Conservation (phyloP, 2,113 vertebrate genomes). For the Chaenocephalus aceratus region DNA sequence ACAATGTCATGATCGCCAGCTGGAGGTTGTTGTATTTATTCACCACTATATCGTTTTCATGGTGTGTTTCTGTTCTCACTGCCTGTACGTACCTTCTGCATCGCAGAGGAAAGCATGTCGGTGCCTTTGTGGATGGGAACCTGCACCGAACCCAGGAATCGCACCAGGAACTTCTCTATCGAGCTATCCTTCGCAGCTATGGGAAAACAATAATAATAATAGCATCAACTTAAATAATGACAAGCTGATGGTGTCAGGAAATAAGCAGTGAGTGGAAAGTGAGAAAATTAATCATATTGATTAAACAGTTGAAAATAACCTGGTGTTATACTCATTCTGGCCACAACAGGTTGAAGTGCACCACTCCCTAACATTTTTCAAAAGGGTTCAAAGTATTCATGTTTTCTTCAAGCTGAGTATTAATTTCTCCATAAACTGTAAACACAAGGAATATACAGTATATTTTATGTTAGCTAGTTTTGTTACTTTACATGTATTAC, state of each 20-base stretch:
- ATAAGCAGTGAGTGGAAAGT: no score
- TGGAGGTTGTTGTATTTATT: neutral
- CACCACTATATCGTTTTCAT: neutral
- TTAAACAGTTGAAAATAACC: no score
- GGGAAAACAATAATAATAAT: neutral
- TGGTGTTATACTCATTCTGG: no score
- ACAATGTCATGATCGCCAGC: neutral
- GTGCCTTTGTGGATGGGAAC: slow-evolving; percentile 95
- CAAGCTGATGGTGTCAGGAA: neutral
- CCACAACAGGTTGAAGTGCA: no score
- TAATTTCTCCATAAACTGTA: no score
- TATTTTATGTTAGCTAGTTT: no score
- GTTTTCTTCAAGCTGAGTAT: no score
- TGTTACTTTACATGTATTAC: no score
- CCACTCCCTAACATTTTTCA: no score
- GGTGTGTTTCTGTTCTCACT: neutral
- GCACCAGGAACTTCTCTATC: slow-evolving; percentile 89
- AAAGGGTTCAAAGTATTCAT: no score
- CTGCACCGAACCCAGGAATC: slow-evolving; percentile 95
- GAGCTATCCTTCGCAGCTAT: slow-evolving; percentile 85
- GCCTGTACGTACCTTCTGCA: slow-evolving; percentile 91
- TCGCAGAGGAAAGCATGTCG: slow-evolving; percentile 93
- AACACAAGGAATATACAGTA: no score
- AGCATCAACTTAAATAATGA: neutral
- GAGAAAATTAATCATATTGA: no score